Evolutionary conservation across 2,888 invertebrate species (phyloP).

Genomic region (Apodemia zela): DNA sequence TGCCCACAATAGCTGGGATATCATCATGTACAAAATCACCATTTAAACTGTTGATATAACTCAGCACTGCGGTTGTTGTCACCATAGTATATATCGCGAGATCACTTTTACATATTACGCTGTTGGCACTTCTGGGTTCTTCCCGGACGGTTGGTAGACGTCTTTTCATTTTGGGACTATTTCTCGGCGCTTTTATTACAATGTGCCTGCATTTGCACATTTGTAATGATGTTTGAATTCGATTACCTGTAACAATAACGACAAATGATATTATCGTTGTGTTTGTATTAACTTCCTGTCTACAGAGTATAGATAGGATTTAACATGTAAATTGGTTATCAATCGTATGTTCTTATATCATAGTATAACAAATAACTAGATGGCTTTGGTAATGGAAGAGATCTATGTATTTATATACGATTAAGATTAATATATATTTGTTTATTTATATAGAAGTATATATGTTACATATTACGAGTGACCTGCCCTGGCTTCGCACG

Average conservation of each 20-base stretch:
- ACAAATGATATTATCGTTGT: slow-evolving; percentile 40
- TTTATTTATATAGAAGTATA: too few relatives aligned
- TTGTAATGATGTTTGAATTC: slow-evolving; percentile 34
- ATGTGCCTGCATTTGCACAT: slow-evolving; percentile 74
- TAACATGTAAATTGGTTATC: too few relatives aligned
- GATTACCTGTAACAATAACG: too few relatives aligned
- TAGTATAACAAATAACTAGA: too few relatives aligned
- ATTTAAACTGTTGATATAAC: slow-evolving; percentile 86
- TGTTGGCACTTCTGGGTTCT: slow-evolving; percentile 45
- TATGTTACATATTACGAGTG: too few relatives aligned
- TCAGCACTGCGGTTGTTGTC: slow-evolving; percentile 83
- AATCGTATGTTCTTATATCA: too few relatives aligned
- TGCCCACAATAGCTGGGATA: slow-evolving; percentile 89
- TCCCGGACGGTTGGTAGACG: slow-evolving; percentile 64
- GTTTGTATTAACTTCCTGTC: too few relatives aligned
- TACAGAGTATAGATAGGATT: too few relatives aligned
- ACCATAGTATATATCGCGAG: slow-evolving; percentile 83
- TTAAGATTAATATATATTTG: too few relatives aligned
- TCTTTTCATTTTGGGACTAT: slow-evolving; percentile 71
- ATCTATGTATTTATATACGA: too few relatives aligned
- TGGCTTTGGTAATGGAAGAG: too few relatives aligned
- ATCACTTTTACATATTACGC: slow-evolving; percentile 52
- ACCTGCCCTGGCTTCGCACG: too few relatives aligned
- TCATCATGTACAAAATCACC: slow-evolving; percentile 95
- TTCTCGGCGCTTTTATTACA: slow-evolving; percentile 46